These are phyloP conservation scores for Cataglyphis livida DNA, from an alignment of 2,888 invertebrate genomes.

Conservation along the genomic window DNA sequence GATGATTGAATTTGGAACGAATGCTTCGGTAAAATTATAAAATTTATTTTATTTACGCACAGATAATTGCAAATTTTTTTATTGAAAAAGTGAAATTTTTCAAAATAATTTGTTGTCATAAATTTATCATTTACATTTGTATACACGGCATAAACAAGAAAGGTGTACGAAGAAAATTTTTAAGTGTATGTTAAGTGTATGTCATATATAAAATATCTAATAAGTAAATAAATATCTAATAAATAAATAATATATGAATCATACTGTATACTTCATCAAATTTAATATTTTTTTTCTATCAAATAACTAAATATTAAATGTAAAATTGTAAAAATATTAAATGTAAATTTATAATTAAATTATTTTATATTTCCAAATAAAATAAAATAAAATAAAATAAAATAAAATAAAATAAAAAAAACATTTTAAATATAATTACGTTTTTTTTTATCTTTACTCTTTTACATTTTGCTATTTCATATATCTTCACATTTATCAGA, in stretches of 20 bases:
- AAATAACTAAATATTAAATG: neutral
- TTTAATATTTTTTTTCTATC: neutral
- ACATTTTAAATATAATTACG: neutral
- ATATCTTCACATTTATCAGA: neutral
- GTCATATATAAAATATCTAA: neutral
- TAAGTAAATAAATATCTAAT: neutral
- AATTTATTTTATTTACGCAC: neutral
- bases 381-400: neutral
- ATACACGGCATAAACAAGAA: neutral
- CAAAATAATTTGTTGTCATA: neutral
- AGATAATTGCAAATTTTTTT: neutral
- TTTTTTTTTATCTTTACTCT: neutral
- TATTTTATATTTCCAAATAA: neutral
- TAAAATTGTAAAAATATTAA: neutral
- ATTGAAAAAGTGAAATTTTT: neutral
- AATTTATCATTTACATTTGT: neutral
- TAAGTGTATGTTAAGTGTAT: neutral
- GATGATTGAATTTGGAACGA: conserved; percentile 8
- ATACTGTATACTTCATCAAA: neutral
- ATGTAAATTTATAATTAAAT: neutral
- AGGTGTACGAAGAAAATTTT: neutral
- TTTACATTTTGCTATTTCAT: neutral
- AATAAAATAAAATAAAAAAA: neutral
- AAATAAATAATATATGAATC: conserved; percentile 1
- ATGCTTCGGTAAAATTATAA: neutral